Evolutionary conservation across 2,113 vertebrate species (phyloP).

Genomic region (Ameiurus melas): DNA sequence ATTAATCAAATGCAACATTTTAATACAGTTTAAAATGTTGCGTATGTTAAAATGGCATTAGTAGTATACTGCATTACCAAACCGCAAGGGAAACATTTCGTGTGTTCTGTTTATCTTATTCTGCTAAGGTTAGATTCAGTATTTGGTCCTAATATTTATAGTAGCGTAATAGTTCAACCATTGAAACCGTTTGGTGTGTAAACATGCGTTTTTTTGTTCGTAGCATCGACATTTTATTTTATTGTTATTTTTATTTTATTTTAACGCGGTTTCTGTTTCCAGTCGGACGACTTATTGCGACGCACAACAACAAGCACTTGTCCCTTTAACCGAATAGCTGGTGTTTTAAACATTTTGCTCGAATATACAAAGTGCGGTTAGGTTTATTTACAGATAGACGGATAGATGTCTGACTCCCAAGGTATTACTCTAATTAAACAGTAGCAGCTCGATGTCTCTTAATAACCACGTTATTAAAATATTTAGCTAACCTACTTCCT

Average conservation of each 20-base stretch:
- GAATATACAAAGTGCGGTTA: background rate
- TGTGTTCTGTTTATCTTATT: too few relatives aligned
- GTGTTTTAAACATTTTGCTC: background rate
- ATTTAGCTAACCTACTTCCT: background rate
- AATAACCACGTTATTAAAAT: background rate
- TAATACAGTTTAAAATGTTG: background rate
- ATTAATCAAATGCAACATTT: background rate
- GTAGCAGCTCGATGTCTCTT: background rate
- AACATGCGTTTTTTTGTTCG: background rate
- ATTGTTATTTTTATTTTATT: background rate
- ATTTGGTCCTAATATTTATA: background rate
- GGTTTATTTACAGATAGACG: conserved; percentile 35
- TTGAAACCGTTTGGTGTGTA: background rate
- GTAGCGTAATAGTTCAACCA: too few relatives aligned
- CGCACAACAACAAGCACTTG: conserved; percentile 62
- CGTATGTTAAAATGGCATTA: background rate
- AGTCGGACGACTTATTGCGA: conserved; percentile 39
- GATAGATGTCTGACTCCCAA: conserved; percentile 74
- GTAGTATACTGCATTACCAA: background rate
- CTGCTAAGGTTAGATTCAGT: background rate
- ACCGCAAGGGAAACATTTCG: background rate
- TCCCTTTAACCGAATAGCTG: conserved; percentile 29
- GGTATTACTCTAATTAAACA: conserved; percentile 57
- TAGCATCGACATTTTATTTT: background rate
- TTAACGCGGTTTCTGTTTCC: conserved; percentile 1